Evolutionary conservation across 2,797 vertebrate species (phyloP).

Genomic region (Cossypha caffra): DNA sequence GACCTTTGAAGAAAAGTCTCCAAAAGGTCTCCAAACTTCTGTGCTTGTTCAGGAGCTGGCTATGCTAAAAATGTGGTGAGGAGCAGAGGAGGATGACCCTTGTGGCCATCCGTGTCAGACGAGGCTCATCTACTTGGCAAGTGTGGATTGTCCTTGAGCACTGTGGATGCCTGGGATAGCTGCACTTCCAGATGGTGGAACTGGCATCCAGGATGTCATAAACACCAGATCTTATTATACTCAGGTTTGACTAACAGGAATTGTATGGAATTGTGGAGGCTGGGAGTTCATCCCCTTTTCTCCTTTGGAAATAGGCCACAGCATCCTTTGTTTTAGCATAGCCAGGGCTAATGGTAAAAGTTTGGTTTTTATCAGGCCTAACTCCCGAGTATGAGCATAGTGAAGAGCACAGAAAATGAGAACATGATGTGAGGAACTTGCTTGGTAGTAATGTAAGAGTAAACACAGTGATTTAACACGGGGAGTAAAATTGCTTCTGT

Average conservation of each 20-base stretch:
- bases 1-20: neutral
- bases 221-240: neutral
- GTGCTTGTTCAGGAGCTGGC: neutral
- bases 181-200: neutral
- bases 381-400: neutral
- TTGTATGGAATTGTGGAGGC: neutral
- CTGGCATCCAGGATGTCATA: neutral
- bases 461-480: neutral
- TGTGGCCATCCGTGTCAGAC: rapidly evolving
- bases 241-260: neutral
- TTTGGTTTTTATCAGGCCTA: neutral
- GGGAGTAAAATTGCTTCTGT: neutral
- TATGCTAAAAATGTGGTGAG: neutral
- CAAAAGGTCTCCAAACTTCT: neutral
- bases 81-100: neutral
- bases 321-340: neutral
- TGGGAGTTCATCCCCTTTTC: neutral
- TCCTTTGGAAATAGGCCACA: neutral
- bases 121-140: neutral
- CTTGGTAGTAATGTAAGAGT: neutral
- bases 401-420: neutral
- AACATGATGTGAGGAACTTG: neutral
- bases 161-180: neutral
- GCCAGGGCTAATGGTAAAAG: neutral
- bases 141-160: neutral